Conservation (phyloP, 1,140 invertebrate species). For the Medauroidea extradentata region DNA sequence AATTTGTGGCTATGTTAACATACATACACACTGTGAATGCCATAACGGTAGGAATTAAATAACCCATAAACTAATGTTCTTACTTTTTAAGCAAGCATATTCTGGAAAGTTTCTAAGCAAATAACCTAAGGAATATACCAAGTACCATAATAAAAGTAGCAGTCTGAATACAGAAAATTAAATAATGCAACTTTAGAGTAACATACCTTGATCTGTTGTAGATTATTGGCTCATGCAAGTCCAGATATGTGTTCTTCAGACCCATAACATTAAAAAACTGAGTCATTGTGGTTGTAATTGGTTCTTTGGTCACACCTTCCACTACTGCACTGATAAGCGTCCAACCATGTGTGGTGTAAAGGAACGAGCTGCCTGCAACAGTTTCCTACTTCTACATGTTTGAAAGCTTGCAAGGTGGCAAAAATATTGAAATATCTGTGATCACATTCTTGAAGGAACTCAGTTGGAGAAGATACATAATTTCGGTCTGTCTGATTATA, state of each 20-base stretch:
- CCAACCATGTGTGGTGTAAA: slow-evolving; percentile 57
- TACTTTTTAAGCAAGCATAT: neutral
- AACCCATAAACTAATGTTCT: neutral
- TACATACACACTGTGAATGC: too few relatives aligned
- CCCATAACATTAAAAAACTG: slow-evolving; percentile 49
- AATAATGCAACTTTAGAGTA: too few relatives aligned
- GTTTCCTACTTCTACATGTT: neutral
- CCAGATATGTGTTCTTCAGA: slow-evolving; percentile 52
- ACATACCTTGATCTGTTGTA: slow-evolving; percentile 50
- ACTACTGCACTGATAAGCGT: slow-evolving; percentile 56
- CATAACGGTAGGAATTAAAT: too few relatives aligned
- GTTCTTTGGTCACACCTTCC: slow-evolving; percentile 46
- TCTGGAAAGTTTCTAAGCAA: neutral
- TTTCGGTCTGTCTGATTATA: neutral
- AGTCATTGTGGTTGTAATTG: slow-evolving; percentile 44
- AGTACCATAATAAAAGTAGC: too few relatives aligned
- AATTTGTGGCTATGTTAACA: too few relatives aligned
- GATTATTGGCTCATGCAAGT: slow-evolving; percentile 51
- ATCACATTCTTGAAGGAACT: neutral
- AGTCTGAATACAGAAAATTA: too few relatives aligned
- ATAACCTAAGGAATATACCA: too few relatives aligned
- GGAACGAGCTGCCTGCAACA: slow-evolving; percentile 45
- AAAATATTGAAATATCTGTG: neutral
- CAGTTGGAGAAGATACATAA: neutral
- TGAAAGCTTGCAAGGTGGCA: neutral